Conservation (phyloP, 2,888 invertebrate species). For the Pterobdella sp. region DNA sequence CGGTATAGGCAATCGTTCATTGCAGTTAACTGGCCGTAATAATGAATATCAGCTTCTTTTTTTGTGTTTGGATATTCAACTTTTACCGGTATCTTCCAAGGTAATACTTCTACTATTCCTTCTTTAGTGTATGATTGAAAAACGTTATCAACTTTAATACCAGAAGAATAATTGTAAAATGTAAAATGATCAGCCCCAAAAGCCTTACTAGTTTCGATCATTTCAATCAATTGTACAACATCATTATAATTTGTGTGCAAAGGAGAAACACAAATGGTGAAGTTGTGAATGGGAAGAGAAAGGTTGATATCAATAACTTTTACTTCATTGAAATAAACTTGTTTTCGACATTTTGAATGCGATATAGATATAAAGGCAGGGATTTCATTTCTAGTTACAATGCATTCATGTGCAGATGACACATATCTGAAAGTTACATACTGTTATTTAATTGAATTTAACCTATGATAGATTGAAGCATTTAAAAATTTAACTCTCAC, state of each 20-base stretch:
- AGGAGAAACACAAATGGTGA: constrained; percentile 37
- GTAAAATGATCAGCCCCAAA: constrained; percentile 37
- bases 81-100: constrained; percentile 34
- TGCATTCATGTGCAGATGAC: constrained; percentile 8
- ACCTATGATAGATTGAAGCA: background rate
- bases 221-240: constrained; percentile 33
- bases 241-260: constrained; percentile 34
- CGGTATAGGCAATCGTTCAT: constrained; percentile 39
- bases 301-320: background rate
- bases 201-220: constrained; percentile 36
- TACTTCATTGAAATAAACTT: background rate
- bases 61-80: constrained; percentile 30
- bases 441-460: background rate
- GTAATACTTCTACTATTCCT: constrained; percentile 34
- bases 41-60: constrained; percentile 35
- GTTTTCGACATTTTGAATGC: background rate
- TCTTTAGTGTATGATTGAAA: constrained; percentile 30
- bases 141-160: constrained; percentile 24
- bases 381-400: background rate
- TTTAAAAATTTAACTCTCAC: constrained; percentile 8
- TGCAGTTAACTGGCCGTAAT: constrained; percentile 37
- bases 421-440: constrained; percentile 15
- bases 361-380: constrained; percentile 18
- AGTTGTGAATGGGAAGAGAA: constrained; percentile 13
- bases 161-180: constrained; percentile 36